phyloP scores from a whole-genome alignment of 2,888 invertebrate genomes.

The Siphonodentalium dalli region DNA sequence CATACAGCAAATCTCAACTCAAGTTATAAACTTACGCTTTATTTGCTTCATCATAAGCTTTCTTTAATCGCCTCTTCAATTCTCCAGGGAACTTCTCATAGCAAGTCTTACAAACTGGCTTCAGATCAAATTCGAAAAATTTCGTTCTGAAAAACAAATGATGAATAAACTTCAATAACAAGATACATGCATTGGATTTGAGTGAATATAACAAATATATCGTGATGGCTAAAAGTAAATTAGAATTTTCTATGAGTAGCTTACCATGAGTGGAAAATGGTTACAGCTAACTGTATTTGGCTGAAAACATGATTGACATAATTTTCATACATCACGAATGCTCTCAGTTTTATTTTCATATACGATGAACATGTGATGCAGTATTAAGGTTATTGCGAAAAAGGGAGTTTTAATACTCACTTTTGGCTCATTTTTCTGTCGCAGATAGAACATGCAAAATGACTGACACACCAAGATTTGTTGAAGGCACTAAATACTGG shows the following conservation, averaged over 20 bases:
- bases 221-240: too few species aligned
- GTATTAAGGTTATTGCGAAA: background rate
- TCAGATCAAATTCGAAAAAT: slow-evolving; percentile 98
- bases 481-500: slow-evolving; percentile 96
- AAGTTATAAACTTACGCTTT: too few species aligned
- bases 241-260: too few species aligned
- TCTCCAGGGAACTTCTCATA: slow-evolving; percentile 96
- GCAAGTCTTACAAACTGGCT: slow-evolving; percentile 96
- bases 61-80: slow-evolving; percentile 87
- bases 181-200: too few species aligned
- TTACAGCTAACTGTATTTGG: background rate
- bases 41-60: slow-evolving; percentile 72
- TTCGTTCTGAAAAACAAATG: slow-evolving; percentile 72
- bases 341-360: too few species aligned
- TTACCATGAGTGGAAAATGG: background rate
- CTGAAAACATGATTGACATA: too few species aligned
- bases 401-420: slow-evolving; percentile 57
- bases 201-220: too few species aligned
- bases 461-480: slow-evolving; percentile 99
- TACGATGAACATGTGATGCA: background rate
- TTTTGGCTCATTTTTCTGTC: slow-evolving; percentile 91
- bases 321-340: too few species aligned
- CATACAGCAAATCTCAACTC: too few species aligned
- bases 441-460: slow-evolving; percentile 97
- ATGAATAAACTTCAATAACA: too few species aligned